Evolutionary conservation across 1,140 invertebrate genomes (phyloP), one percentile per base, ranked within the genome.

Genomic region (Eciton burchellii): DNA sequence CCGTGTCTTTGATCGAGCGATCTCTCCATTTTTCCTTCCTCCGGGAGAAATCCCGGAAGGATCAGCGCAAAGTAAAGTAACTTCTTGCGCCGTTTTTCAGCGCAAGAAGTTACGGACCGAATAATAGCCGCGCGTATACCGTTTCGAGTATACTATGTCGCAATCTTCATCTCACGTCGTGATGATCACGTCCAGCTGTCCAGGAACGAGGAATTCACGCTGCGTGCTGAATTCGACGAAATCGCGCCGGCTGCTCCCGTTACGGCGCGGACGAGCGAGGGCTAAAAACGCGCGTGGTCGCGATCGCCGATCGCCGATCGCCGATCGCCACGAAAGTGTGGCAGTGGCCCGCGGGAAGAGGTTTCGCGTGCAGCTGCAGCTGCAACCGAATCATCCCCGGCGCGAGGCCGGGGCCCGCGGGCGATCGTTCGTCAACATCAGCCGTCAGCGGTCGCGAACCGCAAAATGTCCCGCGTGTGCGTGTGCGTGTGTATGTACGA

Each of bases 241-340:
- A 87, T 82, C 86, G 59, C 59, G 57, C 43, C 70, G 16, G 52
- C 84, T 90, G 91, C 90, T 92, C 92, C 86, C 91, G 90, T 91
- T 90, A 90, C 86, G 63, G 29, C 11, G 79, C 54, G 56, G 16
- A 12, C 52, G 24, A 82, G 81, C 19, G 82, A 59, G 82, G 57
- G 19, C 70, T 81, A 74, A 86, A 84, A 86, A 84, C 29, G 43
- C 21, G 16, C 29, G 11, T 26, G 66, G 6, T 16, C 43, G n/a
- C 45, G 65, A 9, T 12, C 24, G 12, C 45, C 49, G 49, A 43
- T 63, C 21, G 73, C 68, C 81, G 70, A 35, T 35, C 57, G n/a
- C n/a, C n/a, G n/a, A n/a, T n/a, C n/a, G n/a, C n/a, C 29, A 65
- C 52, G 86, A 88, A 87, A 87, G 86, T 87, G 54, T 87, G 86